A percentile compares a stretch with the other conserved stretches of the same genome.
These are phyloP conservation scores for Mycetomoellerius zeteki DNA, from an alignment of 1,140 invertebrate genomes.

Conservation along the genomic window DNA sequence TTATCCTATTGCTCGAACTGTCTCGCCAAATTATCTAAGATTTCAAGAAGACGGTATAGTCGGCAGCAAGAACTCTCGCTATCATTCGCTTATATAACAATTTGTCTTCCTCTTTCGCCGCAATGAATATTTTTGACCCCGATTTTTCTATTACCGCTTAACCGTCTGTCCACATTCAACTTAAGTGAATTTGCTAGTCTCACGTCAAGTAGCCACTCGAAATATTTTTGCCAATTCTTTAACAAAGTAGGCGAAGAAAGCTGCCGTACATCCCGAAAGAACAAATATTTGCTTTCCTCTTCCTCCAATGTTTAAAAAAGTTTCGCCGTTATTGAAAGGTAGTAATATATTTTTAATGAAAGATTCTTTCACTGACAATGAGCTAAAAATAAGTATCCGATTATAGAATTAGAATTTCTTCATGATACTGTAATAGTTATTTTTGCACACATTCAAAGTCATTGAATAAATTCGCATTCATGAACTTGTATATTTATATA, in stretches of 20 bases:
- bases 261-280: neutral
- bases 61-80: conserved; percentile 67
- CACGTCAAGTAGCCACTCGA: neutral
- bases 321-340: neutral
- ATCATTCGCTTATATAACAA: conserved; percentile 61
- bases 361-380: neutral
- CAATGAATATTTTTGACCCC: conserved; percentile 63
- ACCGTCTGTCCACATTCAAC: conserved; percentile 46
- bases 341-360: neutral
- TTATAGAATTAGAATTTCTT: neutral
- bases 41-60: neutral
- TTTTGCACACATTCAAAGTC: neutral
- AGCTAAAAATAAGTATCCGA: neutral
- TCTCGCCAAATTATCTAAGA: neutral
- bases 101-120: conserved; percentile 48
- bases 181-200: conserved; percentile 37
- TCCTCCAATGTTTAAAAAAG: conserved; percentile 20
- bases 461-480: neutral
- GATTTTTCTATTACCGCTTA: conserved; percentile 63
- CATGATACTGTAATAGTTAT: neutral
- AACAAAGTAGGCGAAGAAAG: conserved; percentile 31
- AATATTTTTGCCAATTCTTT: conserved; percentile 27
- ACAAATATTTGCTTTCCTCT: neutral
- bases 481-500: neutral
- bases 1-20: neutral